phyloP scores from a whole-genome alignment of 2,113 vertebrate genomes.

The Strix aluco region DNA sequence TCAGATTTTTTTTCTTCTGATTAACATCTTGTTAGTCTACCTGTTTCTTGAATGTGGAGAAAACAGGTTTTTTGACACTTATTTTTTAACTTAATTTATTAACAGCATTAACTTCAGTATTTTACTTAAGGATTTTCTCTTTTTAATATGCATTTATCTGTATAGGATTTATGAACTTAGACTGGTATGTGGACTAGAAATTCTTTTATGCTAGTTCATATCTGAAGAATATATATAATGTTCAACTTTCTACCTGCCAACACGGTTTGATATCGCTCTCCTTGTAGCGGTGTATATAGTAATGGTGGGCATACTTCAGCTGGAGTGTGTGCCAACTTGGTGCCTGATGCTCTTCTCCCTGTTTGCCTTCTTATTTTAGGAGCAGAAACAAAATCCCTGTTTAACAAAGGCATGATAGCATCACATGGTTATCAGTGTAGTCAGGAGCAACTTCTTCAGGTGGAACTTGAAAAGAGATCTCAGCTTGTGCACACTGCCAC shows the following conservation, averaged over 20 bases:
- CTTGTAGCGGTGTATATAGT: neutral
- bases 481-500: neutral
- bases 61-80: neutral
- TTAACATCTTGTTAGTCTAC: conserved; percentile 20
- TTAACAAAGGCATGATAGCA: neutral
- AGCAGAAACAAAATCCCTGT: conserved; percentile 19
- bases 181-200: neutral
- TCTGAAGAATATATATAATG: neutral
- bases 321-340: neutral
- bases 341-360: conserved; percentile 4
- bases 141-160: conserved; percentile 21
- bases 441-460: neutral
- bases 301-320: neutral
- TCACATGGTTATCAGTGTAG: neutral
- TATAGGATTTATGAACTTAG: conserved; percentile 6
- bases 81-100: conserved; percentile 54
- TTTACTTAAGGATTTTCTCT: conserved; percentile 23
- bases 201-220: conserved; percentile 12
- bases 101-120: conserved; percentile 21
- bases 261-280: neutral
- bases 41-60: neutral
- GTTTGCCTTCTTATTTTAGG: neutral
- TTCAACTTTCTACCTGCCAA: conserved; percentile 7
- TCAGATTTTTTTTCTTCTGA: conserved; percentile 34
- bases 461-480: neutral